Evolutionary conservation across 2,797 vertebrate genomes (phyloP), one percentile per base, ranked within the genome.

Genomic region (Darevskia mixta): DNA sequence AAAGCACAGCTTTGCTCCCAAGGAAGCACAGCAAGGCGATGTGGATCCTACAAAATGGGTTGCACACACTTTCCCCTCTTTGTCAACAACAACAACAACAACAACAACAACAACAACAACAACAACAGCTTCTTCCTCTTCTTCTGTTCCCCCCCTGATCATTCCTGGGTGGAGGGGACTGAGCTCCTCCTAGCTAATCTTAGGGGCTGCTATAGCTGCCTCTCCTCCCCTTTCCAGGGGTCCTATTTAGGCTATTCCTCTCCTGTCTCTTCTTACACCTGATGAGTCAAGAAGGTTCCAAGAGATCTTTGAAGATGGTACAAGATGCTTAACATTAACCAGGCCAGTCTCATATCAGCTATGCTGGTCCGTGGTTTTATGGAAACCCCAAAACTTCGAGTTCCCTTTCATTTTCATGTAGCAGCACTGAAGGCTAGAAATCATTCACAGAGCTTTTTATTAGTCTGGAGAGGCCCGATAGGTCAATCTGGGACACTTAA

Each of bases 401-500:
- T 58, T 20, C 69, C 3, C 23, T 90, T 83, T 83, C 0, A 0
- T 69, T 81, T 84, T 35, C 29, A 58, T 0, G 5, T 38, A 0
- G 0, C 79, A 90, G 86, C 0, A 0, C 2, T 83, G 81, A 86
- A 83, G 61, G 67, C 45, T 35, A 0, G 58, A 2, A 55, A 72
- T 86, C 32, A 0, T 0, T 72, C 90, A 11, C 5, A 32, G 29
- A 82, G 38, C 6, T 82, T 90, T 64, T 73, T 77, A 86, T 15
- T 84, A 76, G 67, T 89, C 92, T 71, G 89, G 79, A 18, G 78
- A 92, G 83, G 92, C 89, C 88, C 85, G 89, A 90, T 86, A 91
- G 91, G 92, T 94, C 91, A 90, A 67, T 79, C 86, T 86, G 88
- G 92, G 93, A 94, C 90, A 94, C 79, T 82, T 1, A 93, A 76